These are phyloP conservation scores for Hyla sarda DNA, from an alignment of 2,113 vertebrate genomes.

Conservation along the genomic window DNA sequence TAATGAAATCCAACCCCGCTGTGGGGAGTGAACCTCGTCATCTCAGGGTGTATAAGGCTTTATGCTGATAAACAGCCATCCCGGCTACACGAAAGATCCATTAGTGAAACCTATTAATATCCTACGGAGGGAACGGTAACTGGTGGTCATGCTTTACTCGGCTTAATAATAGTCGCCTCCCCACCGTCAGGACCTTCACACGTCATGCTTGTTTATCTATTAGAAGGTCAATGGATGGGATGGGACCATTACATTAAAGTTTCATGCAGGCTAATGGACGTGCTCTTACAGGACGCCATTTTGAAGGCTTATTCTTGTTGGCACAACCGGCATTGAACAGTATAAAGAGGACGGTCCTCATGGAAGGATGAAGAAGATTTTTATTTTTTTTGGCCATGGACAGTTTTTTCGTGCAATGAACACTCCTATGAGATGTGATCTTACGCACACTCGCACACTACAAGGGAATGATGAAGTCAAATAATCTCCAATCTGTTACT, in stretches of 20 bases:
- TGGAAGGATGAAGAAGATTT: no score
- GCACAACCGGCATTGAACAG: background rate
- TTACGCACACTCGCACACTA: no score
- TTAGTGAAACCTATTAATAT: slow-evolving; percentile 46
- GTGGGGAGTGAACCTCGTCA: slow-evolving; percentile 5
- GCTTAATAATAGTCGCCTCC: background rate
- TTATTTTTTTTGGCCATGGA: no score
- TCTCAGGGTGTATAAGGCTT: slow-evolving; percentile 17
- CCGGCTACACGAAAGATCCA: slow-evolving; percentile 42
- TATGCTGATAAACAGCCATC: slow-evolving; percentile 30
- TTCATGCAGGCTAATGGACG: background rate
- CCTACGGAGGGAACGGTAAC: slow-evolving; percentile 4
- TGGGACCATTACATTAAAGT: slow-evolving; percentile 8
- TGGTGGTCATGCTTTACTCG: slow-evolving; percentile 6
- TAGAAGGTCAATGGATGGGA: background rate
- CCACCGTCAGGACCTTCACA: background rate
- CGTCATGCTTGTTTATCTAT: background rate
- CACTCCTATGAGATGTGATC: no score
- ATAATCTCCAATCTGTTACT: no score
- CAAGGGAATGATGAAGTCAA: no score
- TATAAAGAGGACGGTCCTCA: no score
- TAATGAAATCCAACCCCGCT: slow-evolving; percentile 29
- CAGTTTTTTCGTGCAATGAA: no score
- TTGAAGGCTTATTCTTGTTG: background rate
- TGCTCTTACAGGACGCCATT: background rate